phyloP scores from a whole-genome alignment of 2,113 vertebrate species.

The Tylochromis polylepis region DNA sequence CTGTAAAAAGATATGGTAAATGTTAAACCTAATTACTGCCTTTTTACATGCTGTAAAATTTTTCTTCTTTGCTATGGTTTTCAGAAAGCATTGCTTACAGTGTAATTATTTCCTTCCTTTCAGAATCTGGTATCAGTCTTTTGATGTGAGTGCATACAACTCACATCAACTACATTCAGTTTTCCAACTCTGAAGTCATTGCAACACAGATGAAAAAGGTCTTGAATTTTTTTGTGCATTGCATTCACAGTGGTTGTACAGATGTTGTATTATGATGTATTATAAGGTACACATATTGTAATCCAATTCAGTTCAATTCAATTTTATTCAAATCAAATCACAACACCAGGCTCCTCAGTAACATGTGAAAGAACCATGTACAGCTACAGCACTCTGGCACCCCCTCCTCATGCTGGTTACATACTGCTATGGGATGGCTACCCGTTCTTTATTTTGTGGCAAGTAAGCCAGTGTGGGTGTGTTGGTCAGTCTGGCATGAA shows the following conservation, averaged over 20 bases:
- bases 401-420: neutral
- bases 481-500: too few species aligned
- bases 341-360: neutral
- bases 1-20: neutral
- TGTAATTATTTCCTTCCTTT: neutral
- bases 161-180: neutral
- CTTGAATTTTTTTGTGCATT: neutral
- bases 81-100: neutral
- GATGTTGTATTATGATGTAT: neutral
- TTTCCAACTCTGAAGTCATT: neutral
- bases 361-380: neutral
- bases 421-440: neutral
- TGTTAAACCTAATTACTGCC: neutral
- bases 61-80: neutral
- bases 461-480: too few species aligned
- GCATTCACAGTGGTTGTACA: neutral
- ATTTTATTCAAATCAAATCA: neutral
- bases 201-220: neutral
- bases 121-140: neutral
- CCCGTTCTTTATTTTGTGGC: neutral
- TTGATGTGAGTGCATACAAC: neutral
- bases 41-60: neutral
- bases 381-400: too few species aligned
- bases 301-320: neutral
- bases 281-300: neutral